Evolutionary conservation across 2,888 invertebrate species (phyloP).

Genomic region (Tanaodytes sp.): DNA sequence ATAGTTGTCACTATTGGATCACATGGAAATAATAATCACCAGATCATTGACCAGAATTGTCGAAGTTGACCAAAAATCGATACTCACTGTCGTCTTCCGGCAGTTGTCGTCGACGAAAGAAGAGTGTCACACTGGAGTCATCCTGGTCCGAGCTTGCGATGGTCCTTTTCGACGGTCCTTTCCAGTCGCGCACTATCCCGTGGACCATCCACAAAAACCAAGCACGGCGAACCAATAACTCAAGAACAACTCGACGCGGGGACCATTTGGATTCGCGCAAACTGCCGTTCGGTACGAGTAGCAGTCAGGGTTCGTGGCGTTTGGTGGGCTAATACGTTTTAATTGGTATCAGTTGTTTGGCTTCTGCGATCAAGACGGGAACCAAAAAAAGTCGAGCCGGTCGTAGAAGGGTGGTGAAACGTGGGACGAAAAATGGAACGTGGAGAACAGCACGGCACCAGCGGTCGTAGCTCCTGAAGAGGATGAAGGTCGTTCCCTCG

Average conservation of each 20-base stretch:
- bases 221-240: slow-evolving; percentile 23
- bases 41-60: no score
- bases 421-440: no score
- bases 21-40: no score
- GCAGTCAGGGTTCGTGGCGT: not conserved
- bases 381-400: no score
- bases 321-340: no score
- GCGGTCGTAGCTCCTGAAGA: slow-evolving; percentile 25
- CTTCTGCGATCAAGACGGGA: no score
- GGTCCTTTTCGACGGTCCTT: slow-evolving; percentile 2
- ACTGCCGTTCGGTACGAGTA: no score
- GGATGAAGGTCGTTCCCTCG: slow-evolving; percentile 47
- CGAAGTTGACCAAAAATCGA: no score
- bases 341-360: no score
- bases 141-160: no score
- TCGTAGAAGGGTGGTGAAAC: not conserved
- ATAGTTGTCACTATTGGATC: no score
- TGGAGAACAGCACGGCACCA: not conserved
- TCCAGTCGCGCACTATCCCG: no score
- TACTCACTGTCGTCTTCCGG: slow-evolving; percentile 48
- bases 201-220: slow-evolving; percentile 37
- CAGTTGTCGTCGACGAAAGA: slow-evolving; percentile 7
- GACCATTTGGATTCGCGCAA: not conserved
- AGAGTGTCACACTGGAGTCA: slow-evolving; percentile 27
- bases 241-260: slow-evolving; percentile 2